phyloP scores from a whole-genome alignment of 2,797 vertebrate genomes.

The Alfaro cultratus region DNA sequence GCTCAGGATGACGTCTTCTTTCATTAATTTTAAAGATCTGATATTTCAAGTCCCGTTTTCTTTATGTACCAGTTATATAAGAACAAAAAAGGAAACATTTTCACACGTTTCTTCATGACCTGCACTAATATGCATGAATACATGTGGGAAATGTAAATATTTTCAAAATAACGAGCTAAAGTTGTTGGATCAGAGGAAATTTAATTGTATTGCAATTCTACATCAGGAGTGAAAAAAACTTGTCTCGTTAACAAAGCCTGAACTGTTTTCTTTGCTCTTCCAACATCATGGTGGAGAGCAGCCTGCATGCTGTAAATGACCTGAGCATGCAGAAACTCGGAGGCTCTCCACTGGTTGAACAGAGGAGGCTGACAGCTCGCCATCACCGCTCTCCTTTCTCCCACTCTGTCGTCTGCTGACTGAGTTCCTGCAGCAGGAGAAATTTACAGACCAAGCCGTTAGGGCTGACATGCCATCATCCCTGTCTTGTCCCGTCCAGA shows the following conservation, averaged over 20 bases:
- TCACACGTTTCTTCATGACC: neutral
- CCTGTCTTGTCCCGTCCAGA: slow-evolving; percentile 57
- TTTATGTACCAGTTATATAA: neutral
- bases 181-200: neutral
- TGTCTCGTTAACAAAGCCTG: neutral
- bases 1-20: neutral
- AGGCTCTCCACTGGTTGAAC: neutral
- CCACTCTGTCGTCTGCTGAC: slow-evolving; percentile 36
- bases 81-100: neutral
- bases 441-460: slow-evolving; percentile 68
- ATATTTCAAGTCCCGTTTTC: neutral
- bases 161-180: neutral
- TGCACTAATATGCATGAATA: neutral
- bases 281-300: neutral
- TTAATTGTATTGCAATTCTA: neutral
- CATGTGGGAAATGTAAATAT: neutral
- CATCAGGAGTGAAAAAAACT: neutral
- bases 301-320: neutral
- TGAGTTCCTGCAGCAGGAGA: slow-evolving; percentile 49
- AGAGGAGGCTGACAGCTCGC: neutral
- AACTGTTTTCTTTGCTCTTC: neutral
- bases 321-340: neutral
- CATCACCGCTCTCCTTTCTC: slow-evolving; percentile 9
- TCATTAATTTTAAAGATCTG: neutral
- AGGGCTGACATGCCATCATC: slow-evolving; percentile 53